These are phyloP conservation scores for Amiota communis DNA, from an alignment of 2,888 invertebrate genomes.

Conservation along the genomic window DNA sequence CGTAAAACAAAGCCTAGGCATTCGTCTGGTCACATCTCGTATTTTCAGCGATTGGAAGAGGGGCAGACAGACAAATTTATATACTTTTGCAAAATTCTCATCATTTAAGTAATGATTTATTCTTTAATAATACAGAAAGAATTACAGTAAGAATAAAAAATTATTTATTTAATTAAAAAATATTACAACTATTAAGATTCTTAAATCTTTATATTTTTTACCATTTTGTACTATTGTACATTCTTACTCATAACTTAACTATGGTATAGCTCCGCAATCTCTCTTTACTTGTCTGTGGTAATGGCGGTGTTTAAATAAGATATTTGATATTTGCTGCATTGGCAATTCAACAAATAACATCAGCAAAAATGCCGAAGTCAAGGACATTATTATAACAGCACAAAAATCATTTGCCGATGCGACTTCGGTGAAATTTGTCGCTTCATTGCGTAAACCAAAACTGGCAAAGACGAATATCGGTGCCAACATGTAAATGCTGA, in stretches of 20 bases:
- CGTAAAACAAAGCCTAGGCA: too few species aligned
- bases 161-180: too few species aligned
- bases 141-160: too few species aligned
- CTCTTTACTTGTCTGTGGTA: background rate
- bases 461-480: constrained; percentile 57
- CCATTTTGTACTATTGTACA: background rate
- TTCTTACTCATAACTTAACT: background rate
- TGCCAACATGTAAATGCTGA: constrained; percentile 65
- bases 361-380: constrained; percentile 50
- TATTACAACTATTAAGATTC: too few species aligned
- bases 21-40: too few species aligned
- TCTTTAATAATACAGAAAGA: too few species aligned
- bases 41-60: too few species aligned
- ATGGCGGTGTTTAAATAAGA: constrained; percentile 30
- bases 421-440: constrained; percentile 60
- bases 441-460: constrained; percentile 57
- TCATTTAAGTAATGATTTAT: too few species aligned
- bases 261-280: background rate
- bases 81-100: too few species aligned
- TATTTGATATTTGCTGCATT: constrained; percentile 54
- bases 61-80: too few species aligned
- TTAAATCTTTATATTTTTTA: constrained; percentile 23
- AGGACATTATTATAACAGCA: constrained; percentile 51
- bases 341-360: constrained; percentile 60
- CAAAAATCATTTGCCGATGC: constrained; percentile 58